Evolutionary conservation across 2,113 vertebrate genomes (phyloP).

Genomic region (Xerus inauris): DNA sequence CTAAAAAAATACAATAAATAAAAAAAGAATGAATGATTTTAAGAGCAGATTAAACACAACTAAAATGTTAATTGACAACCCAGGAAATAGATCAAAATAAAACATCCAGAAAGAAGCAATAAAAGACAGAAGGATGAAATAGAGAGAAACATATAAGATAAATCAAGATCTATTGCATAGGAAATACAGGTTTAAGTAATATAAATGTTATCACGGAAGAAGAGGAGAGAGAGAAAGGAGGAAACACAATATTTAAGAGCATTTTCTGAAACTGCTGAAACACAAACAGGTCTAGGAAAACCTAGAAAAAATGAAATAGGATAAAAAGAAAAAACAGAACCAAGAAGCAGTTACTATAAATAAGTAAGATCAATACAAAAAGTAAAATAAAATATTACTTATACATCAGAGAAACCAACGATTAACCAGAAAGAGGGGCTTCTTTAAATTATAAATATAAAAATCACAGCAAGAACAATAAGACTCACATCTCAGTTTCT

Average conservation of each 20-base stretch:
- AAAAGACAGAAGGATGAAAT: constrained; percentile 34
- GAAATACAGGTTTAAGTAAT: neutral
- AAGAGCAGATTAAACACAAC: constrained; percentile 21
- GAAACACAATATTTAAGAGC: neutral
- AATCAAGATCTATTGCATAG: neutral
- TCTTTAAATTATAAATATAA: neutral
- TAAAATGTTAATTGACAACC: constrained; percentile 7
- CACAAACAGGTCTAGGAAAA: neutral
- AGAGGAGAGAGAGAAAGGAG: neutral
- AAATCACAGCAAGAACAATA: constrained; percentile 7
- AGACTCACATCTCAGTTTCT: neutral
- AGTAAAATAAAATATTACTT: neutral
- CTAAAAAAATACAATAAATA: neutral
- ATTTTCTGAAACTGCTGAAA: constrained; percentile 46
- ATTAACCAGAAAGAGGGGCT: neutral
- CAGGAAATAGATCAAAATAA: constrained; percentile 44
- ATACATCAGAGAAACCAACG: neutral
- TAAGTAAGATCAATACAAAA: neutral
- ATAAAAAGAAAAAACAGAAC: neutral
- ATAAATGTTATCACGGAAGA: neutral
- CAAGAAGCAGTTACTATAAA: neutral
- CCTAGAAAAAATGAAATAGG: neutral
- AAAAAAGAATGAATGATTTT: neutral
- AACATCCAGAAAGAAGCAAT: constrained; percentile 36
- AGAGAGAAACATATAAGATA: neutral